Conservation (phyloP, 1,140 invertebrate species). For the Lutraria rhynchaena region DNA sequence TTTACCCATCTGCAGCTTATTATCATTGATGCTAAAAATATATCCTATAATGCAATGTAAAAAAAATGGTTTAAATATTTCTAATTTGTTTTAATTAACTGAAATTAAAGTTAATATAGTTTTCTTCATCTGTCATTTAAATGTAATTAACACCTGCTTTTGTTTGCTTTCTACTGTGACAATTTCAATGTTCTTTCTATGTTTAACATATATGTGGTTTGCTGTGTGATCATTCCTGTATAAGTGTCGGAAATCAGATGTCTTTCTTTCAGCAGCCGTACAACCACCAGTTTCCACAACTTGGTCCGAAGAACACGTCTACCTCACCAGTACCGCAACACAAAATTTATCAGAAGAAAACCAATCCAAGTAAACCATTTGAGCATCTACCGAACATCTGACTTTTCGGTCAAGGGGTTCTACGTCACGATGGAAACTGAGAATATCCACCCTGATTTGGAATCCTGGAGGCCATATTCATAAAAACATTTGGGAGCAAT, state of each 20-base stretch:
- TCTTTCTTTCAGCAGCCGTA: conserved; percentile 57
- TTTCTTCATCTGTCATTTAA: too few relatives aligned
- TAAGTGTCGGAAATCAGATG: conserved; percentile 53
- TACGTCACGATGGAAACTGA: conserved; percentile 75
- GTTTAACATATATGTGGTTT: conserved; percentile 30
- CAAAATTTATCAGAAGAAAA: conserved; percentile 61
- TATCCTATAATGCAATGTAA: too few relatives aligned
- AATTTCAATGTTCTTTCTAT: conserved; percentile 11
- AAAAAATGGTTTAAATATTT: too few relatives aligned
- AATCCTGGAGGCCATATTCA: conserved; percentile 73
- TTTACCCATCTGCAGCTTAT: too few relatives aligned
- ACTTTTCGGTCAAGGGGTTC: conserved; percentile 81
- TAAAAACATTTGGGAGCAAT: conserved; percentile 64
- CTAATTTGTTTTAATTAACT: too few relatives aligned
- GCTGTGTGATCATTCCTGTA: conserved; percentile 56
- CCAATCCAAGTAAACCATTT: conserved; percentile 42
- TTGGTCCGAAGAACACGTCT: conserved; percentile 63
- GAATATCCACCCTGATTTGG: conserved; percentile 45
- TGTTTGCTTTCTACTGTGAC: neutral
- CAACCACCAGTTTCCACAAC: conserved; percentile 68
- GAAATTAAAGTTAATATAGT: too few relatives aligned
- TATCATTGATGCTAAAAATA: too few relatives aligned
- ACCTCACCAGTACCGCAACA: conserved; percentile 72
- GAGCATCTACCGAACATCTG: conserved; percentile 80
- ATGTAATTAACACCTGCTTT: conserved; percentile 7